Evolutionary conservation across 2,888 invertebrate genomes (phyloP), one percentile per base, ranked within the genome.

Genomic region (Matsumyia berberina): DNA sequence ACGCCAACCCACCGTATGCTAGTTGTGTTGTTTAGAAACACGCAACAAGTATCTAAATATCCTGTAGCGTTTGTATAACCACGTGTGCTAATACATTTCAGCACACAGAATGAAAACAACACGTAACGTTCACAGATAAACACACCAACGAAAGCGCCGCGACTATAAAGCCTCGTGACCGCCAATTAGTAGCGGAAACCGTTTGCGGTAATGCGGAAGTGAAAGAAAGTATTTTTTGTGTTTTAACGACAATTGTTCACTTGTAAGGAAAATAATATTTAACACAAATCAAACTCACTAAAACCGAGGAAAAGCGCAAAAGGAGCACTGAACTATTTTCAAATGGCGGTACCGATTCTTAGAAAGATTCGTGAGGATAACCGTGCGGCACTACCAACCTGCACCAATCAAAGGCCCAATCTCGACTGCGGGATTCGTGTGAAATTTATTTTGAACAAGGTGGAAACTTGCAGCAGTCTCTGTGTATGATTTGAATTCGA

Each of bases 41-140:
- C 83, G 86, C 87, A 87, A 87, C 87, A 87, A 81, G 87, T 87
- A 83, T 87, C 86, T 87, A 87, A 87, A 87, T 82, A 87, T 73
- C 87, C 87, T 86, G 79, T 72, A 85, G 87, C 86, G 73, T 67
- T 81, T 82, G 66, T 77, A 85, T 69, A 83, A 64, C 73, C 79
- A 79, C 83, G 76, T 83, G 83, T 79, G 57, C 77, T 86, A 82
- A 78, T 82, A 55, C 74, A 78, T 69, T 82, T 79, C 80, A 66
- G 70, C 74, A 85, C 64, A 76, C 55, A 7, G 17, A 44, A 24
- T 57, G 64, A 66, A 82, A 81, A 76, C 42, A 76, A 70, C 70
- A 72, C 69, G 19, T 53, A 77, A 53, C 35, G 39, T 62, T 62
- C 62, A 53, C 49, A 42, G 35, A 67, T 53, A 60, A 39, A 44